Evolutionary conservation across 35 echinoderm and acorn worm species (phyloP), one percentile per base, ranked within the genome.

Genomic region (Anneissia japonica): DNA sequence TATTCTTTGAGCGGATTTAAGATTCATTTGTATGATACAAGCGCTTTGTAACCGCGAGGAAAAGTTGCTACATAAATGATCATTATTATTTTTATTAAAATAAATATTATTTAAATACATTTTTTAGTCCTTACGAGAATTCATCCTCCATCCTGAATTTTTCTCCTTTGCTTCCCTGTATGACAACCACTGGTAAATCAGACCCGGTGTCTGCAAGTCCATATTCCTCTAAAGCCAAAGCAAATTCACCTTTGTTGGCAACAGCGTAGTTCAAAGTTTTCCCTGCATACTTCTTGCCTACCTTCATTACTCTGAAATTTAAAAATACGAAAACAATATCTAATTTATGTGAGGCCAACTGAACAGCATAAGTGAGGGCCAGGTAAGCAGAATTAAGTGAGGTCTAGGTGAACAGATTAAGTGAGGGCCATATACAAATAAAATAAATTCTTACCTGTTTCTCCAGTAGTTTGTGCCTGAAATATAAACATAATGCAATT

Each of bases 41-140:
- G n/a, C n/a, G n/a, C n/a, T n/a, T n/a, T n/a, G n/a, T n/a, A n/a
- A n/a, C n/a, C n/a, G n/a, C n/a, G n/a, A n/a, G n/a, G n/a, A n/a
- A n/a, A n/a, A n/a, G n/a, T n/a, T n/a, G n/a, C n/a, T n/a, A n/a
- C n/a, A n/a, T n/a, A n/a, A n/a, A n/a, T n/a, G n/a, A n/a, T n/a
- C n/a, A n/a, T n/a, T n/a, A n/a, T n/a, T n/a, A n/a, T n/a, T n/a
- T n/a, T n/a, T n/a, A n/a, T n/a, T n/a, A n/a, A n/a, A n/a, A n/a
- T n/a, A n/a, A n/a, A n/a, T n/a, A n/a, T n/a, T n/a, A n/a, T n/a
- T n/a, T n/a, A n/a, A n/a, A n/a, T n/a, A n/a, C n/a, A n/a, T n/a
- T n/a, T n/a, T n/a, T n/a, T n/a, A n/a, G n/a, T n/a, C n/a, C 94
- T 90, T 89, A 97, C 95, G 85, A 73, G 46, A 97, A 97, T 32